Evolutionary conservation across 2,113 vertebrate species (phyloP).

Genomic region (Clupea harengus): DNA sequence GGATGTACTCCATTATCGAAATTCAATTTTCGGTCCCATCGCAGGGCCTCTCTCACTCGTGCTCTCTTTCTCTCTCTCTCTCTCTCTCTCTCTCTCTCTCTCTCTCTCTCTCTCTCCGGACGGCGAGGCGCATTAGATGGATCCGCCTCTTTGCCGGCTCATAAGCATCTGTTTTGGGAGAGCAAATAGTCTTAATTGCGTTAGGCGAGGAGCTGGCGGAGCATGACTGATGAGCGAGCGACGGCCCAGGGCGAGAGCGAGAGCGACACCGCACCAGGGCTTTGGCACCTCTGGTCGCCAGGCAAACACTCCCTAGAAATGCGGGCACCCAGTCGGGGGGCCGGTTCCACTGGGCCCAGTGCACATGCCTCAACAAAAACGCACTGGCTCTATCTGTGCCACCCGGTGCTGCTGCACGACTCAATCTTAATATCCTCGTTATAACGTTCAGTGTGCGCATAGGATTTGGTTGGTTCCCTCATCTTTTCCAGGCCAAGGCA

Average conservation of each 20-base stretch:
- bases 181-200: slow-evolving; percentile 44
- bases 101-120: slow-evolving; percentile 30
- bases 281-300: slow-evolving; percentile 6
- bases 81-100: slow-evolving; percentile 30
- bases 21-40: slow-evolving; percentile 44
- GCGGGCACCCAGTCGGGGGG: no score
- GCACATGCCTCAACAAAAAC: no score
- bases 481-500: neutral
- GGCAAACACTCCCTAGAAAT: neutral
- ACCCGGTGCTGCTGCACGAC: neutral
- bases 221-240: slow-evolving; percentile 34
- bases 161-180: slow-evolving; percentile 43
- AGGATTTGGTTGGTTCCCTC: neutral
- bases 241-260: slow-evolving; percentile 10
- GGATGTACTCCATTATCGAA: slow-evolving; percentile 54
- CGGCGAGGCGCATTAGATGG: slow-evolving; percentile 3
- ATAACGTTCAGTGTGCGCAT: neutral
- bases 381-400: neutral
- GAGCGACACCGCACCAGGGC: neutral
- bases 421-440: no score
- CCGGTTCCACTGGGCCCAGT: no score
- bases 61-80: slow-evolving; percentile 3
- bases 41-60: neutral
- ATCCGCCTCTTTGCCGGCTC: slow-evolving; percentile 26
- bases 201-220: slow-evolving; percentile 41